Base-by-base conservation (phyloP, 2,113 vertebrate genomes). In the Caracal caracal region DNA sequence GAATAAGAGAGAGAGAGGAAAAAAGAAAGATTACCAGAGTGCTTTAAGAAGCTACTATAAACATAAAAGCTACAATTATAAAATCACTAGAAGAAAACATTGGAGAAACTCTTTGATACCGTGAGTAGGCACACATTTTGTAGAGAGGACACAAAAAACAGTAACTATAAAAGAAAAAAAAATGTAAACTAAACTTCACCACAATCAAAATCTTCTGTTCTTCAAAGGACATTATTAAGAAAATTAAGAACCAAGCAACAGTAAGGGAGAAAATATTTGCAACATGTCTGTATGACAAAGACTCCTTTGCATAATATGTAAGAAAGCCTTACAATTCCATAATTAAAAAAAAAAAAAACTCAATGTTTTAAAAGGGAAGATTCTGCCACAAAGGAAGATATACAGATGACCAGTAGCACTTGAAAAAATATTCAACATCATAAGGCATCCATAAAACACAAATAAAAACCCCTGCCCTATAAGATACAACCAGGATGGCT, bases 191-290 rank as follows among this genome's bases (percentile, higher is more conserved):
- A 76, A 66, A 51, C 12, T 85, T 63, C 28, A 49, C 22, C 19
- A 91, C 81, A 75, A 82, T 91, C 43, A 94, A 87, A 94, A 49
- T 20, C 2, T 56, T 84, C 65, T 82, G 4, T 90, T 79, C 30
- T 90, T 96, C 28, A 90, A 93, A 85, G 53, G 10, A 80, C 17
- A 47, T 81, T 90, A 40, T 71, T 76, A 33, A 81, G 33, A 96
- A 90, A 93, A 90, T 47, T 65, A 80, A 91, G 40, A 65, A 24
- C 10, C 20, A 92, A 65, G 20, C 11, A 43, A 51, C 1, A 53
- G 26, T 47, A 90, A 89, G 10, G 15, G 35, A 73, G 75, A 94
- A 66, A 87, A n/a, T 86, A 65, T 75, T 75, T 87, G 22, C 5
- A 16, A 11, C 2, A 35, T 33, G 35, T 61, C 28, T 63, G 12